phyloP scores from a whole-genome alignment of 2,888 invertebrate genomes.

The Julus scandinavius region DNA sequence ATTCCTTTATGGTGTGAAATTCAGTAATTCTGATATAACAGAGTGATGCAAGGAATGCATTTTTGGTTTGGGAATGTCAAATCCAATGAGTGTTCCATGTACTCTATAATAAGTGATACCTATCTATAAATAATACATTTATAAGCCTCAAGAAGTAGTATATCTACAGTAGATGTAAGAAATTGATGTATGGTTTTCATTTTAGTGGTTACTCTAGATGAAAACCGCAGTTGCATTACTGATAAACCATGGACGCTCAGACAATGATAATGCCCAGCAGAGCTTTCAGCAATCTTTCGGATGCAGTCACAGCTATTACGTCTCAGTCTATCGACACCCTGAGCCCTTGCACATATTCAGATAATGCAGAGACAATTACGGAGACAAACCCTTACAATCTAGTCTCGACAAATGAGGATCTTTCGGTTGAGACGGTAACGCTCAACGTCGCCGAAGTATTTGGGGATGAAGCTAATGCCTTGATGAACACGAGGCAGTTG shows the following conservation, averaged over 20 bases:
- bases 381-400: neutral
- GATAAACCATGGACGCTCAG: neutral
- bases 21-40: too few relatives aligned
- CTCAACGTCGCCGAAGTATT: slow-evolving; percentile 22
- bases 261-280: neutral
- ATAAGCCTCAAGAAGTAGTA: too few relatives aligned
- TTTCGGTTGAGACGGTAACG: neutral
- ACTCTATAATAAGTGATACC: too few relatives aligned
- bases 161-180: too few relatives aligned
- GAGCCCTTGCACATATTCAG: neutral
- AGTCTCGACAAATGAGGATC: neutral
- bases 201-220: too few relatives aligned
- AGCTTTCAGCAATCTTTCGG: neutral
- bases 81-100: too few relatives aligned
- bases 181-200: too few relatives aligned
- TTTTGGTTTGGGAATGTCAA: too few relatives aligned
- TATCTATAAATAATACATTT: too few relatives aligned
- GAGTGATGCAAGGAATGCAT: too few relatives aligned
- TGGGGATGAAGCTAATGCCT: neutral
- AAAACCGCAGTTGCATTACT: too few relatives aligned
- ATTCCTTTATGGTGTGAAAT: too few relatives aligned
- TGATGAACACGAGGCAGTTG: neutral
- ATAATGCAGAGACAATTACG: neutral
- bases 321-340: neutral
- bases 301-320: neutral